Conservation (phyloP, 2,113 vertebrate species). For the Conger conger region DNA sequence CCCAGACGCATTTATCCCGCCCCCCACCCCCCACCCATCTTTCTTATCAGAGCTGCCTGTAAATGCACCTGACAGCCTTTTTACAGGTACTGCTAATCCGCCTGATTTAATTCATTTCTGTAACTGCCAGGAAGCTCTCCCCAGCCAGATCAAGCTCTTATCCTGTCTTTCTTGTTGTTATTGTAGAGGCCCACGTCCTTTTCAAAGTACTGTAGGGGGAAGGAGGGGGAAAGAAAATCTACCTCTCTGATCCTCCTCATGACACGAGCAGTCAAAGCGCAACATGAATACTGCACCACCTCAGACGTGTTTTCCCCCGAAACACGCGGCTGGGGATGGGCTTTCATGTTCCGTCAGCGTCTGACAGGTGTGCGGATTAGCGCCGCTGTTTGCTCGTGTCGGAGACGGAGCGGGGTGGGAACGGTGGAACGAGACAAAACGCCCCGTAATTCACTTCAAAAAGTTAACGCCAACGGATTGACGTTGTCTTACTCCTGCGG, state of each 20-base stretch:
- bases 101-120: constrained; percentile 71
- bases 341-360: neutral
- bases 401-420: neutral
- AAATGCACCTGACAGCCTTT: constrained; percentile 71
- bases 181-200: constrained; percentile 34
- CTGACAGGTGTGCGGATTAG: constrained; percentile 18
- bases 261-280: constrained; percentile 28
- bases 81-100: constrained; percentile 75
- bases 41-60: constrained; percentile 61
- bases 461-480: neutral
- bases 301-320: constrained; percentile 1
- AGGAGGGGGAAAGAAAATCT: constrained; percentile 40
- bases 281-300: constrained; percentile 1
- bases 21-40: constrained; percentile 29
- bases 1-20: constrained; percentile 50
- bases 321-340: constrained; percentile 14
- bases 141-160: constrained; percentile 62
- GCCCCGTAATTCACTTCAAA: neutral
- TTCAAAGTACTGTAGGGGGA: constrained; percentile 35
- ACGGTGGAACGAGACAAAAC: neutral
- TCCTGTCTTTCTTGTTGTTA: constrained; percentile 46
- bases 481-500: neutral
- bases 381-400: constrained; percentile 2
- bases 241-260: constrained; percentile 38
- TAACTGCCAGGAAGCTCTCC: constrained; percentile 59